Evolutionary conservation across 1,140 invertebrate genomes (phyloP).

Genomic region (Conus ventricosus): DNA sequence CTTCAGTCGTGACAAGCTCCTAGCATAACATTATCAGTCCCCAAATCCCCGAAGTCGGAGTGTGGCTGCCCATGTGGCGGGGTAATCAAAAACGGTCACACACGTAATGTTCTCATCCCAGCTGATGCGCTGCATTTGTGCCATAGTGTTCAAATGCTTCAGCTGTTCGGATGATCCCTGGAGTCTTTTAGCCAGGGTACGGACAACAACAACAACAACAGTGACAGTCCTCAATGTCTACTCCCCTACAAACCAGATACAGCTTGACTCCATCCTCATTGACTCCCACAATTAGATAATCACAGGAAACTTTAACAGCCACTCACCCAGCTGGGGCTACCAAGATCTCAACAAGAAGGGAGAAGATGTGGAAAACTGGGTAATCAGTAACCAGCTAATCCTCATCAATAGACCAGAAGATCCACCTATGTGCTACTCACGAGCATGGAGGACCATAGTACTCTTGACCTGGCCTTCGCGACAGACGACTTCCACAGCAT

Average conservation of each 20-base stretch:
- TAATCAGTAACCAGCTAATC: conserved; percentile 23
- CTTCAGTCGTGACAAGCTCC: too few species aligned
- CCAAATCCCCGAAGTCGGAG: too few species aligned
- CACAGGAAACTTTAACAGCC: conserved; percentile 41
- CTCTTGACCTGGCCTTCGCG: conserved; percentile 43
- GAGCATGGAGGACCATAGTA: conserved; percentile 40
- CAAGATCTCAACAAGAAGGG: conserved; percentile 16
- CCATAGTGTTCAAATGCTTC: too few species aligned
- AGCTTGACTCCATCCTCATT: background rate
- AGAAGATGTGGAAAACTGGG: conserved; percentile 37
- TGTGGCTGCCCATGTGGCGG: too few species aligned
- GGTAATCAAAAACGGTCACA: too few species aligned
- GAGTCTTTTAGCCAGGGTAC: too few species aligned
- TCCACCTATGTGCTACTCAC: conserved; percentile 35
- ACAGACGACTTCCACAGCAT: conserved; percentile 38
- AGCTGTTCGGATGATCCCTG: too few species aligned
- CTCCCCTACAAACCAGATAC: background rate
- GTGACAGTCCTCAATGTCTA: background rate
- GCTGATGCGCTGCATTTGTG: too few species aligned
- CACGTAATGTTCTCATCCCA: too few species aligned
- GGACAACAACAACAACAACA: too few species aligned
- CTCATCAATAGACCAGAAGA: conserved; percentile 46
- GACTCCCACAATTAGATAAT: background rate
- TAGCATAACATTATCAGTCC: too few species aligned
- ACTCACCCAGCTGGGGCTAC: background rate